These are phyloP conservation scores for Crax fasciolata DNA, from an alignment of 2,797 vertebrate species.

Conservation along the genomic window DNA sequence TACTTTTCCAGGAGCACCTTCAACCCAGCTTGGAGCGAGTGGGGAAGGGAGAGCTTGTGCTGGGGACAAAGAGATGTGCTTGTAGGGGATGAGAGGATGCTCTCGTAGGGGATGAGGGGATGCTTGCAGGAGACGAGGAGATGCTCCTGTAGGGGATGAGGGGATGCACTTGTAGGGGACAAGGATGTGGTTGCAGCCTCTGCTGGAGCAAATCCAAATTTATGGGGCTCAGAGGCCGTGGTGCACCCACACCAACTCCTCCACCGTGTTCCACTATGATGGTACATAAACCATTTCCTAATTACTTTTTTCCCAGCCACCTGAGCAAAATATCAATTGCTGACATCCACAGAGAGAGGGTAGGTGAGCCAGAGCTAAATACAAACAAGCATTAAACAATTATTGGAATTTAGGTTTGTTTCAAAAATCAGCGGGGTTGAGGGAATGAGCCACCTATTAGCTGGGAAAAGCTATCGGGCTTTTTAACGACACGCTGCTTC, in stretches of 20 bases:
- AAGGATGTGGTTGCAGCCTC: background rate
- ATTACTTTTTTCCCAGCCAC: constrained; percentile 8
- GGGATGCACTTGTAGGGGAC: background rate
- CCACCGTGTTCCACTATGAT: background rate
- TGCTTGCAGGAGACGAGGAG: background rate
- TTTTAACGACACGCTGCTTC: constrained; percentile 81
- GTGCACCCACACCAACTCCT: background rate
- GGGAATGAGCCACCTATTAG: constrained; percentile 82
- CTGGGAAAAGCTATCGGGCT: constrained; percentile 71
- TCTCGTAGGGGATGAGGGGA: no score
- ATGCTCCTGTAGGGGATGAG: background rate
- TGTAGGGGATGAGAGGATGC: no score
- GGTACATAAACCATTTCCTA: constrained; percentile 31
- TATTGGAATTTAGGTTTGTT: constrained; percentile 86
- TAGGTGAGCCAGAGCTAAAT: constrained; percentile 85
- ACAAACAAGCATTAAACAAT: constrained; percentile 88
- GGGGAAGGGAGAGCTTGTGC: background rate
- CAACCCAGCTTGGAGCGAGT: background rate
- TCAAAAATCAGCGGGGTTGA: constrained; percentile 84
- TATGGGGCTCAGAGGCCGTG: background rate
- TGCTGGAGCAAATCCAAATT: background rate
- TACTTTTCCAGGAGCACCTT: constrained; percentile 77
- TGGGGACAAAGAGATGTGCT: background rate
- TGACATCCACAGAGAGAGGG: constrained; percentile 64
- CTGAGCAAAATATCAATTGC: constrained; percentile 79